phyloP scores from a whole-genome alignment of 2,888 invertebrate genomes.

The Eristalis intricaria region DNA sequence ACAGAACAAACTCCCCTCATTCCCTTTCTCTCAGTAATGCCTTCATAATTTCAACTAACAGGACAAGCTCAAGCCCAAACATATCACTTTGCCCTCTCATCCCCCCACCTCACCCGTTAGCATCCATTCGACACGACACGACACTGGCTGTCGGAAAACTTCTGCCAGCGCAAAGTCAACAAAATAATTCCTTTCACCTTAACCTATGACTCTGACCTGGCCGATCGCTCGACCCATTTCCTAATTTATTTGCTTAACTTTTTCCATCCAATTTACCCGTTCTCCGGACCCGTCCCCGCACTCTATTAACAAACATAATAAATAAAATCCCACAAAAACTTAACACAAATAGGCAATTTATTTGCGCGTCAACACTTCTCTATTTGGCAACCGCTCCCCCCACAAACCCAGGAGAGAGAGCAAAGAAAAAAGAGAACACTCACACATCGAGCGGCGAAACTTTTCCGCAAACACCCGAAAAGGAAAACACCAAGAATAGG shows the following conservation, averaged over 20 bases:
- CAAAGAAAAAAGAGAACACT: slow-evolving; percentile 5
- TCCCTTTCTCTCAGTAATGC: not conserved
- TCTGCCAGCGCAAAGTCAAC: slow-evolving; percentile 8
- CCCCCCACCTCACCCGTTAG: not conserved
- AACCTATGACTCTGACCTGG: slow-evolving; percentile 26
- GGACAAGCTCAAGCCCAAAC: not conserved
- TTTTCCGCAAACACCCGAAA: not conserved
- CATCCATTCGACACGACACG: not conserved
- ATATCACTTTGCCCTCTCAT: slow-evolving; percentile 11
- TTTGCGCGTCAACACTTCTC: slow-evolving; percentile 58
- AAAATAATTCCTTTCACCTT: slow-evolving; percentile 49
- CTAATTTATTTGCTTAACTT: slow-evolving; percentile 56
- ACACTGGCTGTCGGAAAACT: slow-evolving; percentile 32
- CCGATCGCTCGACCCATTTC: slow-evolving; percentile 20
- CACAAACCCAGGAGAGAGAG: not conserved
- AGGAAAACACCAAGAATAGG: not conserved
- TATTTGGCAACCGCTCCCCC: not conserved
- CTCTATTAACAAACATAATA: slow-evolving; percentile 31
- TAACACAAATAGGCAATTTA: slow-evolving; percentile 53
- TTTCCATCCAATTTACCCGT: slow-evolving; percentile 2
- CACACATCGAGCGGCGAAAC: slow-evolving; percentile 5
- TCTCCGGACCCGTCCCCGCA: not conserved
- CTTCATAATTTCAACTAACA: not conserved
- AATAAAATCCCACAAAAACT: slow-evolving; percentile 49
- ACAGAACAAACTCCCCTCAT: not conserved